Evolutionary conservation across 2,888 invertebrate species (phyloP).

Genomic region (Lasioglossum morio): DNA sequence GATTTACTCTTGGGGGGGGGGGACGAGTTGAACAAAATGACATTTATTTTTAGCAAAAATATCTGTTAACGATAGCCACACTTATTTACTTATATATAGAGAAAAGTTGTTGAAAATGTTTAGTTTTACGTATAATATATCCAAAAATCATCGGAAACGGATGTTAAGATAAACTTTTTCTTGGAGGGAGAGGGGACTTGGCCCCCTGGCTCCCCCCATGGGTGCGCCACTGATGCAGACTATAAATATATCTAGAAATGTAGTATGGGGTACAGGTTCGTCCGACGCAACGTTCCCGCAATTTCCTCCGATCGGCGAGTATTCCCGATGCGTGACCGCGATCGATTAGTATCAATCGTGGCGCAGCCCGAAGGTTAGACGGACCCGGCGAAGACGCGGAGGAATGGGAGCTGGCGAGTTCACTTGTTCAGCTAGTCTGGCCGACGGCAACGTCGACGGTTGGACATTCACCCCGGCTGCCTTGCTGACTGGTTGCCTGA

Average conservation of each 20-base stretch:
- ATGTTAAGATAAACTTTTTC: too few species aligned
- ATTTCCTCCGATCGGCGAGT: constrained; percentile 9
- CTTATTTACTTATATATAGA: too few species aligned
- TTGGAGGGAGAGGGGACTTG: too few species aligned
- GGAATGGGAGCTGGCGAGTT: constrained; percentile 76
- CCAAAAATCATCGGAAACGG: too few species aligned
- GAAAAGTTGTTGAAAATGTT: too few species aligned
- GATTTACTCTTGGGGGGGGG: too few species aligned
- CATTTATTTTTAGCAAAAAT: too few species aligned
- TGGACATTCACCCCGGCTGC: constrained; percentile 80
- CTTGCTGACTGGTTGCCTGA: constrained; percentile 13
- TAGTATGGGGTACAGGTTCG: not conserved
- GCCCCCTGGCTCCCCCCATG: too few species aligned
- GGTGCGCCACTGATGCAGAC: too few species aligned
- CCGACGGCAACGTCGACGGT: constrained; percentile 57
- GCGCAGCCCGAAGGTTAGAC: constrained; percentile 37
- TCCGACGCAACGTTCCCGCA: not conserved
- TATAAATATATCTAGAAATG: not conserved
- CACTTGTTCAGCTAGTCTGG: constrained; percentile 80
- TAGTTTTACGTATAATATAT: too few species aligned
- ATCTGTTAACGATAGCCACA: too few species aligned
- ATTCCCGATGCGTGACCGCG: constrained; percentile 21
- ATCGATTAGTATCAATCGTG: constrained; percentile 21
- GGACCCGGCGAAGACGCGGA: constrained; percentile 38
- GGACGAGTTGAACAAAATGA: too few species aligned